phyloP scores from a whole-genome alignment of 1,140 invertebrate species.

The Aphelenchoides besseyi region DNA sequence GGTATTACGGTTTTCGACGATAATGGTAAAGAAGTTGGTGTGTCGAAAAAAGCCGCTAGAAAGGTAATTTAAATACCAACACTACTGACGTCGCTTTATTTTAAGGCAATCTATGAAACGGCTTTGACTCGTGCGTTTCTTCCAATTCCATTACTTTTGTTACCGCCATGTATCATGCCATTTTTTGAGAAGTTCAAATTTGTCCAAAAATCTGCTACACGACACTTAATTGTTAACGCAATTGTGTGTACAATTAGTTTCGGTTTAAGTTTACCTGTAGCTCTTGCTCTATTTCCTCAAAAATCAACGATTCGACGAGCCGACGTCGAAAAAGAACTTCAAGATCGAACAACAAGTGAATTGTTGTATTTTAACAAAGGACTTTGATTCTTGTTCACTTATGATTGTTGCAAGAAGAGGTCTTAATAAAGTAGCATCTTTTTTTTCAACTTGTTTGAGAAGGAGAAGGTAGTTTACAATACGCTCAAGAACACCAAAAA shows the following conservation, averaged over 20 bases:
- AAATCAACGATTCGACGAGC: constrained; percentile 35
- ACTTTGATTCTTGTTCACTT: too few relatives aligned
- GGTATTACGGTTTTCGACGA: constrained; percentile 66
- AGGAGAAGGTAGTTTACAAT: too few relatives aligned
- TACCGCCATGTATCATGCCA: constrained; percentile 57
- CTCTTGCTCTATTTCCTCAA: constrained; percentile 56
- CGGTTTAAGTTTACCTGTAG: constrained; percentile 48
- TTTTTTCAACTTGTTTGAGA: too few relatives aligned
- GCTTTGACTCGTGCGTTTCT: constrained; percentile 53
- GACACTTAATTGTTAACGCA: constrained; percentile 53
- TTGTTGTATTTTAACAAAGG: constrained; percentile 63
- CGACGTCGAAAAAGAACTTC: constrained; percentile 62
- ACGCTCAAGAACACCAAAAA: too few relatives aligned
- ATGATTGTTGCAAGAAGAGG: too few relatives aligned
- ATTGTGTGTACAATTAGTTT: constrained; percentile 55
- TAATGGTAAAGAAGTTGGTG: constrained; percentile 64
- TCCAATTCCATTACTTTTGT: constrained; percentile 50
- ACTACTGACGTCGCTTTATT: background rate
- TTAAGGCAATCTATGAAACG: constrained; percentile 53
- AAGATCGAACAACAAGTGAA: constrained; percentile 51
- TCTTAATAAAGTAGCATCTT: too few relatives aligned
- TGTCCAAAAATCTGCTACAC: constrained; percentile 33
- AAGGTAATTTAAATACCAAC: constrained; percentile 63
- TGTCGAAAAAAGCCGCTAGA: constrained; percentile 66
- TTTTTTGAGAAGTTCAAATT: constrained; percentile 51